Base-by-base conservation (phyloP, 2,113 vertebrate species). In the Aramus guarauna region DNA sequence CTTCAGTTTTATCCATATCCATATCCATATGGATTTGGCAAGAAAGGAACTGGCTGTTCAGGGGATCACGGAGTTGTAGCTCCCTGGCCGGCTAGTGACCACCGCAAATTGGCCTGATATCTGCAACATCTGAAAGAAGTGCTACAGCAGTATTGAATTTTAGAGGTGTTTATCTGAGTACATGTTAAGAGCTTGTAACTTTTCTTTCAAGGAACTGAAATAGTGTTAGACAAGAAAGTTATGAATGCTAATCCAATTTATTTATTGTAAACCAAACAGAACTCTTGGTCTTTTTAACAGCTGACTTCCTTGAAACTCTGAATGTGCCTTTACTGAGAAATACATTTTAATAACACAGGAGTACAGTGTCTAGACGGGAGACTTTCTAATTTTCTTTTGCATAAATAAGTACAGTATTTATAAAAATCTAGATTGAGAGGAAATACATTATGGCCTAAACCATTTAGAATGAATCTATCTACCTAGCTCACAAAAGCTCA, bases 341-440 rank as follows among this genome's bases (percentile, higher is more conserved):
- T 81, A n/a, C 6, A 74, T 94, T 89, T 91, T 88, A 78, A 56
- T 58, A 88, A n/a, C 11, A 0, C 34, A 64, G 30, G 7, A 87
- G 39, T 27, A 63, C 24, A 84, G 24, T 72, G 60, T 89, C 77
- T 90, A 94, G 83, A 93, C 36, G 82, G 68, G 26, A 86, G 17
- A 82, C 9, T 84, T 95, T 74, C 47, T 71, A 63, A 95, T 93
- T 95, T 92, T 83, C 53, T 93, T 93, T 91, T 94, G 17, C 62
- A 85, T 86, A 91, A 91, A 78, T 91, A 22, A 89, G 29, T 79
- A 64, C 20, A 69, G 8, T 53, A 72, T 82, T 92, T 58, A 92
- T 85, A 87, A 92, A 95, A 94, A 82, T 87, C 41, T 89, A 80
- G 29, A 82, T 30, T 58, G 30, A 94, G 48, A 88, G 14, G 47